phyloP scores from a whole-genome alignment of 2,113 vertebrate genomes.

The Pipa parva region DNA sequence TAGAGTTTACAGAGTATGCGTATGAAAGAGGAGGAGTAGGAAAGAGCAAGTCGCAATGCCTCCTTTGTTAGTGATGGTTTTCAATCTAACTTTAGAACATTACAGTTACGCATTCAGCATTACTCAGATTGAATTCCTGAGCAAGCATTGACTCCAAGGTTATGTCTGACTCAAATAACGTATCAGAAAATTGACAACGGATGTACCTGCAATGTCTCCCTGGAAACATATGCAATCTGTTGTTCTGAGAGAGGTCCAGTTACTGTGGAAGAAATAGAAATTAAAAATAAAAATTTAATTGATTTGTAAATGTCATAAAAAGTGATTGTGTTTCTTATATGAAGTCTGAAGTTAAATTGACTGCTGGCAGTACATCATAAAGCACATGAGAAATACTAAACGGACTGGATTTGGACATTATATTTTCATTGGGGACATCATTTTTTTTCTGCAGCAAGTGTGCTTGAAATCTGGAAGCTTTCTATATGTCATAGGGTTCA shows the following conservation, averaged over 20 bases:
- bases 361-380: too few species aligned
- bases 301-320: too few species aligned
- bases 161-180: conserved; percentile 26
- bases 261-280: conserved; percentile 70
- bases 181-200: conserved; percentile 19
- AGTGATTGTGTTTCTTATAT: too few species aligned
- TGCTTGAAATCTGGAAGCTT: too few species aligned
- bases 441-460: too few species aligned
- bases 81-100: conserved; percentile 12
- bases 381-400: too few species aligned
- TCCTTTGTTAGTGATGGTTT: background rate
- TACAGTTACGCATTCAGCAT: conserved; percentile 4
- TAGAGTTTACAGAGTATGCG: too few species aligned
- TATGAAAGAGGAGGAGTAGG: too few species aligned
- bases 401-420: too few species aligned
- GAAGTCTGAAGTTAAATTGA: too few species aligned
- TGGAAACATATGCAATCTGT: conserved; percentile 95
- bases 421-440: too few species aligned
- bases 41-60: background rate
- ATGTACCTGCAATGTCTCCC: conserved; percentile 95
- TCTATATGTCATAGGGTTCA: too few species aligned
- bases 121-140: conserved; percentile 2
- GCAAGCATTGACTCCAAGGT: conserved; percentile 20
- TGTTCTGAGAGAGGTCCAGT: conserved; percentile 93
- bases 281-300: background rate